Evolutionary conservation across 2,113 vertebrate species (phyloP).

Genomic region (Dascyllus trimaculatus): DNA sequence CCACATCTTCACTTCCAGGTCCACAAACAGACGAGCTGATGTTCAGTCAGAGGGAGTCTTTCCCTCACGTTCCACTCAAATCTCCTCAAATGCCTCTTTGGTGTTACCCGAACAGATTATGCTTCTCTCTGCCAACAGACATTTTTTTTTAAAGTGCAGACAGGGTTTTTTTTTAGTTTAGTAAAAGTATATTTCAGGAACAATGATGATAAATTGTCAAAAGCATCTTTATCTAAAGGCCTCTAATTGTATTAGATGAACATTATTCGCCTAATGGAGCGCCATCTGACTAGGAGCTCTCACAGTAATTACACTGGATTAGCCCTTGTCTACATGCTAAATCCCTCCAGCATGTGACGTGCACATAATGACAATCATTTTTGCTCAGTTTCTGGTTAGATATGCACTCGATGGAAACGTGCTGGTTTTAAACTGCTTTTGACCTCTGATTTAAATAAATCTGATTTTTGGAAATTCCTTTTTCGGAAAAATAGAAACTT

Average conservation of each 20-base stretch:
- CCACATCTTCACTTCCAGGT: slow-evolving; percentile 46
- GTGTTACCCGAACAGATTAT: slow-evolving; percentile 3
- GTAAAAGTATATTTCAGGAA: slow-evolving; percentile 7
- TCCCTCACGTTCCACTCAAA: slow-evolving; percentile 1
- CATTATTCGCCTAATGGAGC: slow-evolving; percentile 38
- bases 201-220: neutral
- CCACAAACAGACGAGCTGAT: slow-evolving; percentile 53
- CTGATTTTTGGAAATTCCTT: neutral
- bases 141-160: neutral
- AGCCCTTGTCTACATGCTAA: slow-evolving; percentile 58
- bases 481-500: neutral
- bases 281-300: slow-evolving; percentile 54
- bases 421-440: neutral
- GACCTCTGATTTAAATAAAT: neutral
- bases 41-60: slow-evolving; percentile 18
- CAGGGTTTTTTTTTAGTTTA: neutral
- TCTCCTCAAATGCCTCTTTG: neutral
- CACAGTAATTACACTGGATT: slow-evolving; percentile 70
- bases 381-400: slow-evolving; percentile 1
- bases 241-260: slow-evolving; percentile 40
- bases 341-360: slow-evolving; percentile 52
- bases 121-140: neutral
- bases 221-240: slow-evolving; percentile 20
- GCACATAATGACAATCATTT: slow-evolving; percentile 40
- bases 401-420: neutral